Evolutionary conservation across 2,113 vertebrate species (phyloP), one percentile per base, ranked within the genome.

Genomic region (Alligator sinensis): DNA sequence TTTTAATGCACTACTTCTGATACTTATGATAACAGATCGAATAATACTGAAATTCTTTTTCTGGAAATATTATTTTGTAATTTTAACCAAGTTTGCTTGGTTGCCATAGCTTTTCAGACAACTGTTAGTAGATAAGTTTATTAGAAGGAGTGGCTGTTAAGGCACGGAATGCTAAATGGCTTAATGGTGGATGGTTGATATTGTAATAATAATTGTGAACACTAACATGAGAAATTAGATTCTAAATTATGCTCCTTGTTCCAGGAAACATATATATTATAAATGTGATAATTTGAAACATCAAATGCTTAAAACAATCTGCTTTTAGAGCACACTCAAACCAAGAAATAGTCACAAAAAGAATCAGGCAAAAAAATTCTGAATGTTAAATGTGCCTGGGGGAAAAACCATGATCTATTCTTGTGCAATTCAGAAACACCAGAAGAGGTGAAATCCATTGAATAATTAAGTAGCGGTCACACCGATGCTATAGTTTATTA

Each of bases 381-480:
- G 8, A 61, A 38, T 64, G 63, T 59, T 89, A 80, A 93, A 86
- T 54, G 91, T 87, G 63, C 76, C 86, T 17, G 22, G 6, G 58
- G 80, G n/a, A 27, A 60, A 64, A 57, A 3, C 38, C 22, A 47
- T 57, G 0, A n/a, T 63, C 4, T 86, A 58, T 86, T 89, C 5
- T 66, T 22, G 54, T 5, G 27, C 70, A 55, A 30, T 84, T 87
- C 4, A 83, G 66, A 92, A 92, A 4, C 74, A 91, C 11, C 60
- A 86, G 1, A 18, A 74, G n/a, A 83, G 15, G 70, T 79, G 74
- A 0, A 70, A 30, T 80, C 59, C 38, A 81, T 12, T 30, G 63
- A 90, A 74, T 85, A 93, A 79, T 77, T 87, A 5, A 87, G 27
- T 84, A 88, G 89, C 92, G 90, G 55, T 94, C 58, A 93, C 6